Evolutionary conservation across 2,888 invertebrate genomes (phyloP).

Genomic region (Heliothis peltigera): DNA sequence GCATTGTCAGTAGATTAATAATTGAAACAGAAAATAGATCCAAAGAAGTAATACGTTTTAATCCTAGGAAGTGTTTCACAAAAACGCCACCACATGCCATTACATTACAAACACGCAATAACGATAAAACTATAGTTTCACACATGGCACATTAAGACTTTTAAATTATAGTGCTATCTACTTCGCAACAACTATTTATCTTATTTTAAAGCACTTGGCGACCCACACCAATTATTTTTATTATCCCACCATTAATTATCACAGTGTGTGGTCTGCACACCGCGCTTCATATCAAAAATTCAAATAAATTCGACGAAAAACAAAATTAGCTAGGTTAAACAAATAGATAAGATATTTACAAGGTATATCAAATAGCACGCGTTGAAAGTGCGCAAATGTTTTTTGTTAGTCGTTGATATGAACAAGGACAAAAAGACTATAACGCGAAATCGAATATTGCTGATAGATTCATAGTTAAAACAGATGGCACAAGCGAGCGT

Average conservation of each 20-base stretch:
- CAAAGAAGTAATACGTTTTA: background rate
- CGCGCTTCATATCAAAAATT: slow-evolving; percentile 46
- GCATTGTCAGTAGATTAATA: background rate
- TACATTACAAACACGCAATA: slow-evolving; percentile 41
- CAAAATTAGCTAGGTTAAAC: slow-evolving; percentile 31
- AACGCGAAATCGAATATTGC: slow-evolving; percentile 51
- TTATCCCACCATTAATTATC: slow-evolving; percentile 47
- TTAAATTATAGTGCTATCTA: slow-evolving; percentile 24
- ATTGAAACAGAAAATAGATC: background rate
- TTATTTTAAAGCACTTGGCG: slow-evolving; percentile 48
- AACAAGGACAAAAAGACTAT: slow-evolving; percentile 44
- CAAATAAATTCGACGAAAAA: slow-evolving; percentile 52
- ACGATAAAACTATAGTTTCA: slow-evolving; percentile 33
- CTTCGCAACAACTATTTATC: slow-evolving; percentile 34
- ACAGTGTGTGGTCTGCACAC: slow-evolving; percentile 55
- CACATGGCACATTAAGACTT: slow-evolving; percentile 21
- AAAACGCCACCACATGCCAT: slow-evolving; percentile 8
- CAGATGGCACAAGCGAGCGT: slow-evolving; percentile 31
- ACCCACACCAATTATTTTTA: slow-evolving; percentile 50
- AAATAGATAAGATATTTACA: slow-evolving; percentile 25
- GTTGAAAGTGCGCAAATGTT: slow-evolving; percentile 49
- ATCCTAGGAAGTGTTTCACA: slow-evolving; percentile 8
- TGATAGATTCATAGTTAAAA: slow-evolving; percentile 28
- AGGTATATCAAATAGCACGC: slow-evolving; percentile 34
- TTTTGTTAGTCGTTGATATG: slow-evolving; percentile 31